Evolutionary conservation across 2,797 vertebrate genomes (phyloP).

Genomic region (Darevskia mixta): DNA sequence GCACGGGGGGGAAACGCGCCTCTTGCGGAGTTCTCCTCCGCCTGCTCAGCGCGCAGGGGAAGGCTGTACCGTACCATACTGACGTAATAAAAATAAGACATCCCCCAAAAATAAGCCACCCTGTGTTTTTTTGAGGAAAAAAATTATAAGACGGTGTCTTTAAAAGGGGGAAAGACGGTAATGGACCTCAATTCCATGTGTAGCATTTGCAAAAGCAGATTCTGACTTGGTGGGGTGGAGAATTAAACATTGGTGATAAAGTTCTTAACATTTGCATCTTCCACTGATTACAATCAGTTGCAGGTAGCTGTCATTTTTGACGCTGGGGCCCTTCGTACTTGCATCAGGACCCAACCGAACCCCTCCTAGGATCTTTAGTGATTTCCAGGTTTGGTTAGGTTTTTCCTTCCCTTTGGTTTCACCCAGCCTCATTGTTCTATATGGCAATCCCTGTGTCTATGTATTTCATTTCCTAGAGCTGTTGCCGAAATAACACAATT

Average conservation of each 20-base stretch:
- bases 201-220: conserved; percentile 44
- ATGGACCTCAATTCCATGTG: not conserved
- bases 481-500: conserved; percentile 40
- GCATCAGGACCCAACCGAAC: not conserved
- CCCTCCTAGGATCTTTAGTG: rapidly evolving
- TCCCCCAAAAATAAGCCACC: no score
- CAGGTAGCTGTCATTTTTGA: conserved; percentile 16
- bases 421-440: conserved; percentile 39
- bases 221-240: conserved; percentile 22
- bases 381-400: not conserved
- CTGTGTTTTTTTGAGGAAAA: no score
- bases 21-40: no score
- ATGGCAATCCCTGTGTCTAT: conserved; percentile 19
- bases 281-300: not conserved
- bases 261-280: conserved; percentile 21
- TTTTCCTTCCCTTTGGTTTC: not conserved
- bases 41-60: no score
- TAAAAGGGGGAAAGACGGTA: no score
- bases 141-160: no score
- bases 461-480: conserved; percentile 26
- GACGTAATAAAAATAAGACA: no score
- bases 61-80: no score
- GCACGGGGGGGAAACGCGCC: no score
- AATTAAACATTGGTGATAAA: not conserved
- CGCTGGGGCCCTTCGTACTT: not conserved